Base-by-base conservation (phyloP, 2,797 vertebrate species). In the Epinephelus awoara region DNA sequence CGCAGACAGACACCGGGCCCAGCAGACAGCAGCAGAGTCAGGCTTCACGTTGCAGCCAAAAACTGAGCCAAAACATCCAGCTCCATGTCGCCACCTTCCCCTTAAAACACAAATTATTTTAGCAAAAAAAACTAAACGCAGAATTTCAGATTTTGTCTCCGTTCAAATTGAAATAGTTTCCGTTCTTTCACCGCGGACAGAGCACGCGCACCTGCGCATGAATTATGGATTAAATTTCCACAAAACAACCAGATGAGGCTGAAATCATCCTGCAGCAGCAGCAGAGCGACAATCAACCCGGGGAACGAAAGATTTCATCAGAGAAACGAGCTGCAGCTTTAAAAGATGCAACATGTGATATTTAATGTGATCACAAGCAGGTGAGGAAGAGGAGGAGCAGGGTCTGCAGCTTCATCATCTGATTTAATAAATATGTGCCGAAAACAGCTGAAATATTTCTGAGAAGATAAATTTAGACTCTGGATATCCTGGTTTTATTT, bases 301-400 rank as follows among this genome's bases (percentile, higher is more conserved):
- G 55, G 0, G 19, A 17, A 52, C 9, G 10, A 6, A 8, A 34
- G 6, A 8, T 2, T 34, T 34, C 34, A 34, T 8, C 34, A 34
- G 34, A 34, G 34, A 34, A 8, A 34, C 34, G 34, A 1, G 34
- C 34, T 34, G 34, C 34, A 34, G 34, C 34, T 34, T 8, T 34
- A 34, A 34, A 34, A 5, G 10, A 42, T 42, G 40, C 40, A 59
- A 27, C 52, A 56, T 10, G 25, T 27, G 54, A 29, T 29, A 15
- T 42, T 29, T 56, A 2, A 23, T 21, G n/a, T 8, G 5, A 3
- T 38, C 38, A 21, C 10, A 0, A 11, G 40, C 62, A n/a, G 47
- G 63, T 51, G 51, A 67, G 23, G 66, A 55, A 9, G 66, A 67
- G 51, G 51, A 27, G 10, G 61, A 47, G 12, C 51, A 55, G 3